These are phyloP conservation scores for Tonatia bakeri DNA, from an alignment of 2,113 vertebrate genomes.

Conservation along the genomic window DNA sequence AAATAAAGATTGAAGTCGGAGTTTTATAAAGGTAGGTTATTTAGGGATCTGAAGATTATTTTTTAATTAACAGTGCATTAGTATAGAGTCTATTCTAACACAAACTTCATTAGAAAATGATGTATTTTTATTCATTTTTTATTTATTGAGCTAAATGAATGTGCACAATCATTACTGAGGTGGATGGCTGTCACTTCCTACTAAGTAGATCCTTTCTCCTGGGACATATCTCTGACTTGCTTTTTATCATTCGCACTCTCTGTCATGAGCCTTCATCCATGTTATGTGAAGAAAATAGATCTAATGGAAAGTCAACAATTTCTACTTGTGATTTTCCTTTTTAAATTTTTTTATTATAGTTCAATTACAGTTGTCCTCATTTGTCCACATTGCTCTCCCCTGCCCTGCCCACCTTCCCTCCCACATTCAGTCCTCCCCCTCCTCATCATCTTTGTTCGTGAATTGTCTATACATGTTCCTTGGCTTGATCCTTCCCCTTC, in stretches of 20 bases:
- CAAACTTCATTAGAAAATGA: not conserved
- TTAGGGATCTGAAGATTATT: not conserved
- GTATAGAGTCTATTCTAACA: not conserved
- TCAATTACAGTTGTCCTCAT: too few species aligned
- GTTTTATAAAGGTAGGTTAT: not conserved
- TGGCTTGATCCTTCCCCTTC: too few species aligned
- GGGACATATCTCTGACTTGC: not conserved
- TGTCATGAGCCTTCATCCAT: not conserved
- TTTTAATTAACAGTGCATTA: not conserved
- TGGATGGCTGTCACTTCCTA: not conserved
- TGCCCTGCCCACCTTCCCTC: too few species aligned
- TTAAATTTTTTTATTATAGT: too few species aligned
- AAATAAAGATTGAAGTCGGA: not conserved
- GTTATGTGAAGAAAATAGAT: not conserved
- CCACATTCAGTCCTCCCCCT: too few species aligned
- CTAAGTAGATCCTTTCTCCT: not conserved
- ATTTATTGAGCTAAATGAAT: not conserved
- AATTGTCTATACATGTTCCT: too few species aligned
- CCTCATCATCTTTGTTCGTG: too few species aligned
- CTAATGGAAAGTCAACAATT: not conserved
- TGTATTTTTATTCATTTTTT: not conserved
- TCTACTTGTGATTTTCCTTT: not conserved
- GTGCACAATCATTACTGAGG: not conserved
- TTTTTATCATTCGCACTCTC: not conserved
- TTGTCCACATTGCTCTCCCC: too few species aligned